Evolutionary conservation across 2,888 invertebrate species (phyloP).

Genomic region (Perithous albicinctus): DNA sequence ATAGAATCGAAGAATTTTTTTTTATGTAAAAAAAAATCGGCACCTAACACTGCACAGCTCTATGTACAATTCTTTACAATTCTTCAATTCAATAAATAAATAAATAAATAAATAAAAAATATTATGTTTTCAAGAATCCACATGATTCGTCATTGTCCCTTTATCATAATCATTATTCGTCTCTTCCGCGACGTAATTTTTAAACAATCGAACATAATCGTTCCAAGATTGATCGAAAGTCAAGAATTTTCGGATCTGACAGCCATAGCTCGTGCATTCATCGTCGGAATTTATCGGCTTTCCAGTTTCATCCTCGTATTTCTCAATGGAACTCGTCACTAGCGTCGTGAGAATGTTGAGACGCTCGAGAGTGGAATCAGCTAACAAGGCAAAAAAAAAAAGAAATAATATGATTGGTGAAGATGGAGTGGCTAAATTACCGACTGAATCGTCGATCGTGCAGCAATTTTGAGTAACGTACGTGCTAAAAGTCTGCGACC

Average conservation of each 20-base stretch:
- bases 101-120: constrained; percentile 66
- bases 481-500: constrained; percentile 57
- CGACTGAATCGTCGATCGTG: constrained; percentile 1
- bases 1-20: too few species aligned
- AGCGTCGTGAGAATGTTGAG: constrained; percentile 73
- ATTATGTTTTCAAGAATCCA: constrained; percentile 51
- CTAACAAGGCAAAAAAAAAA: constrained; percentile 65
- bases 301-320: constrained; percentile 70
- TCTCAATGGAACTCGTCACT: constrained; percentile 75
- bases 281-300: constrained; percentile 82
- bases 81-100: constrained; percentile 50
- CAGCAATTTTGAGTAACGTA: constrained; percentile 41
- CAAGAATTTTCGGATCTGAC: constrained; percentile 84
- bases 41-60: not conserved
- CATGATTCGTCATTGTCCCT: constrained; percentile 33
- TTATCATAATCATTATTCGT: constrained; percentile 14
- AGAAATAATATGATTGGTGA: too few species aligned
- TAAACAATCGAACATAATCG: constrained; percentile 76
- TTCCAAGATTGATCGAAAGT: constrained; percentile 73
- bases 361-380: constrained; percentile 62
- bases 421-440: not conserved
- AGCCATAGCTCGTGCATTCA: constrained; percentile 85
- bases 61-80: constrained; percentile 46
- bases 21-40: too few species aligned
- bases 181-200: constrained; percentile 75